A percentile compares a stretch with the other conserved stretches of the same genome.
These are phyloP conservation scores for Chondrilla cf. caribensis DNA, from an alignment of 37 sponge, comb jelly and placozoan species.

Conservation along the genomic window DNA sequence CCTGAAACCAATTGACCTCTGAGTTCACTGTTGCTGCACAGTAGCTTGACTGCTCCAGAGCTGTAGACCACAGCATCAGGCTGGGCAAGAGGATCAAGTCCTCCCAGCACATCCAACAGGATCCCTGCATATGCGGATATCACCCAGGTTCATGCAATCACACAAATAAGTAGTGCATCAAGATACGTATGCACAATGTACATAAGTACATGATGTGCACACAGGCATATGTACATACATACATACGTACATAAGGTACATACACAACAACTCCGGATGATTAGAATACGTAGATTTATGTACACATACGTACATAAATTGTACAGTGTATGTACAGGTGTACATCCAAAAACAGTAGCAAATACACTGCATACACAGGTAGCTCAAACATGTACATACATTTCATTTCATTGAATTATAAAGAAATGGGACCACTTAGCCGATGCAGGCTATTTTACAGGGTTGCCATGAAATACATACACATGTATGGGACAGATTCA, in stretches of 20 bases:
- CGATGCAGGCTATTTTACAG: no score
- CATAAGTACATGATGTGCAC: neutral
- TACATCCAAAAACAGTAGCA: no score
- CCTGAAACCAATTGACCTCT: constrained; percentile 33
- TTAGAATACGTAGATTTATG: no score
- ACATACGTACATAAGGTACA: no score
- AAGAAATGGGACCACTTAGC: no score
- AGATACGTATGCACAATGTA: neutral
- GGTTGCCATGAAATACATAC: no score
- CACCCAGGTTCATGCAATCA: neutral
- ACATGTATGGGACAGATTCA: no score
- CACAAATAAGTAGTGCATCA: neutral
- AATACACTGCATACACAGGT: neutral
- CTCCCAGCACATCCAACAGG: constrained; percentile 37
- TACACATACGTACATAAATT: no score
- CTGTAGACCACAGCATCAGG: constrained; percentile 66
- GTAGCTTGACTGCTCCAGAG: constrained; percentile 66
- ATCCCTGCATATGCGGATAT: constrained; percentile 11
- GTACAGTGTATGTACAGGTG: no score
- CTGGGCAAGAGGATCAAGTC: constrained; percentile 30
- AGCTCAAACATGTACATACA: neutral
- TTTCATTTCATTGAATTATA: no score
- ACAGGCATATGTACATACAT: neutral
- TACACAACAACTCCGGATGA: no score
- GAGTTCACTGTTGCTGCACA: constrained; percentile 55